Base-by-base conservation (phyloP, 2,888 invertebrate species). In the Disparrhopalites patrizii region DNA sequence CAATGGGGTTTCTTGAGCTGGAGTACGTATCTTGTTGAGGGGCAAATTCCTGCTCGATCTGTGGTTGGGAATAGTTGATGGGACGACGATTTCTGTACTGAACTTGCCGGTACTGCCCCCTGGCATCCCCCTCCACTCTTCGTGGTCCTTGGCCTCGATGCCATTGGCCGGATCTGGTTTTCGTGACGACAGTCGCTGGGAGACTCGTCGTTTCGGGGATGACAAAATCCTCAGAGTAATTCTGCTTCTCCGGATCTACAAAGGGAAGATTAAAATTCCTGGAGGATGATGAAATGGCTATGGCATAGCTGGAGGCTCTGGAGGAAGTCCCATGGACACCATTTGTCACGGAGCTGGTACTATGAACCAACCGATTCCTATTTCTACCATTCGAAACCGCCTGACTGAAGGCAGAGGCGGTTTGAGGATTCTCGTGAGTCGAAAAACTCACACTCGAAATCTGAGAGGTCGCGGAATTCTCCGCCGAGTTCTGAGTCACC, bases 391-490 rank as follows among this genome's bases (percentile, higher is more conserved):
- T 74, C 30, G 73, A 73, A 1, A 73, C 67, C 1, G 75, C 69
- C 47, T 75, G 75, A 56, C 73, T 69, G 67, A 75, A 75, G 4
- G 73, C 75, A 20, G 70, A 68, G 8, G 73, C 72, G 50, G 68
- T 70, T 50, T 73, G 73, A 5, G 73, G 73, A 56, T 72, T 66
- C 50, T 73, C 75, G 33, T 75, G 72, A 1, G 73, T 70, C 0
- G 73, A 72, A 51, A 72, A 75, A 56, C 72, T 72, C 15, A 74
- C 73, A 40, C 72, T 72, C 5, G 75, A 74, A 18, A 74, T 74
- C 67, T 75, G 75, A n/a, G 72, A 72, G 1, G 75, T 75, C 2
- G 75, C 75, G 1, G 73, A 71, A 51, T 74, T 73, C 57, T 75
- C 75, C 15, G 73, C 73, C 18, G 75, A 73, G 36, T 74, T 74